Evolutionary conservation across 2,888 invertebrate genomes (phyloP), one percentile per base, ranked within the genome.

Genomic region (Brachylomia viminalis): DNA sequence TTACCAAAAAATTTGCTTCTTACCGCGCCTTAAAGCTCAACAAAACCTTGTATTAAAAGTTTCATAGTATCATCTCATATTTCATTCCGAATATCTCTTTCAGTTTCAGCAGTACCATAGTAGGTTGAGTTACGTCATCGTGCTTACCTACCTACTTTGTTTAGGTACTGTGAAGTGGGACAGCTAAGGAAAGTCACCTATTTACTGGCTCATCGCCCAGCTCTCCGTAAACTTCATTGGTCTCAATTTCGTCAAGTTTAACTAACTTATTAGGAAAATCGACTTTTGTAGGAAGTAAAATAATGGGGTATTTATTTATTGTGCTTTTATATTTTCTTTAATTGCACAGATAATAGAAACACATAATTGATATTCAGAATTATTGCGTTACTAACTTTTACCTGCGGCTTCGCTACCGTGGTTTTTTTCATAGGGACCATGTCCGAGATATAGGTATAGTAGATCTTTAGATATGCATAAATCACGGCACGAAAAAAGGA

Each of bases 211-310:
- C 30, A 61, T 11, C 38, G 15, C 52, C 20, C 8, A 65, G 38
- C 30, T 62, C 30, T 71, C 54, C 38, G 42, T 58, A 38, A 77
- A 69, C 65, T 64, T 67, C 17, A 27, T 52, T 65, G 64, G 81
- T 45, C 49, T 75, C 58, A 6, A 45, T 80, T 79, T 70, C 54
- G 71, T n/a, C 13, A 27, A 80, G 49, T 64, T 72, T 72, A 47
- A 45, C 52, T 59, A 66, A 65, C 45, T 30, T 54, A 70, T n/a
- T 59, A 52, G 33, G 15, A 30, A 59, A 38, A 74, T 59, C n/a
- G 54, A 38, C 4, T 82, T 75, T 65, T 47, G 30, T 49, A 6
- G 23, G 33, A 33, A 56, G 20, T 1, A n/a, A 23, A n/a, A 1
- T 61, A 45, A 61, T 45, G 42, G 20, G 13, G 17, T 74, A 47